These are phyloP conservation scores for Trypoxylon attenuatum DNA, from an alignment of 2,888 invertebrate species.

Conservation along the genomic window DNA sequence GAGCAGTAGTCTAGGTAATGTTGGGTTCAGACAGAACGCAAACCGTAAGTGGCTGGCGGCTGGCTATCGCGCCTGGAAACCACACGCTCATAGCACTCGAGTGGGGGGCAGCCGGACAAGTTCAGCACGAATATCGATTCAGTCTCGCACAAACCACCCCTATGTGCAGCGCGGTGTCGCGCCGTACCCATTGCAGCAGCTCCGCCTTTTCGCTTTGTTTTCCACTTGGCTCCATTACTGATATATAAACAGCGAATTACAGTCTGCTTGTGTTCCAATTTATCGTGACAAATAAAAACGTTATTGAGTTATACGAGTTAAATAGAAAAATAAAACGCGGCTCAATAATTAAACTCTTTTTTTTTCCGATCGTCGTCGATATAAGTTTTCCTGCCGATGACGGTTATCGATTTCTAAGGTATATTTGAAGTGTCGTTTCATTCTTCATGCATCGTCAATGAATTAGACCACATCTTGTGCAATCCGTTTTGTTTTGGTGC, in stretches of 20 bases:
- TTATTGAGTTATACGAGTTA: not conserved
- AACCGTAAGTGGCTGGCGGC: conserved; percentile 30
- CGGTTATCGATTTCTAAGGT: conserved; percentile 39
- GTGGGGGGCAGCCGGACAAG: conserved; percentile 59
- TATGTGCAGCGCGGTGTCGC: conserved; percentile 34
- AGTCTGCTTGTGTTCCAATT: not conserved
- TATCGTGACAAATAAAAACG: not conserved
- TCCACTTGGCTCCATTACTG: conserved; percentile 39
- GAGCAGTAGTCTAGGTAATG: too few relatives aligned
- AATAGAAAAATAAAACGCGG: not conserved
- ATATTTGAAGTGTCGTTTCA: not conserved
- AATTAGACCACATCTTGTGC: too few relatives aligned
- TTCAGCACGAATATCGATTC: conserved; percentile 67
- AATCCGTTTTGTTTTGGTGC: too few relatives aligned
- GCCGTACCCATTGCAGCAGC: conserved; percentile 44
- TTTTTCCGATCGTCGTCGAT: conserved; percentile 10
- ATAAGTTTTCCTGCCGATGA: conserved; percentile 19
- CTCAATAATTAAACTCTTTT: too few relatives aligned
- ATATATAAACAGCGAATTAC: conserved; percentile 37
- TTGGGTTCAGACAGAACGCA: conserved; percentile 23
- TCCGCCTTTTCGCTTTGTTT: conserved; percentile 45
- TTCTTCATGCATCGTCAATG: conserved; percentile 11
- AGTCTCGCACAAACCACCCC: conserved; percentile 69
- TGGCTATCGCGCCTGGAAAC: conserved; percentile 42
- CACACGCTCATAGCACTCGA: conserved; percentile 20